Conservation (phyloP, 2,113 vertebrate genomes). For the Opisthocomus hoazin region DNA sequence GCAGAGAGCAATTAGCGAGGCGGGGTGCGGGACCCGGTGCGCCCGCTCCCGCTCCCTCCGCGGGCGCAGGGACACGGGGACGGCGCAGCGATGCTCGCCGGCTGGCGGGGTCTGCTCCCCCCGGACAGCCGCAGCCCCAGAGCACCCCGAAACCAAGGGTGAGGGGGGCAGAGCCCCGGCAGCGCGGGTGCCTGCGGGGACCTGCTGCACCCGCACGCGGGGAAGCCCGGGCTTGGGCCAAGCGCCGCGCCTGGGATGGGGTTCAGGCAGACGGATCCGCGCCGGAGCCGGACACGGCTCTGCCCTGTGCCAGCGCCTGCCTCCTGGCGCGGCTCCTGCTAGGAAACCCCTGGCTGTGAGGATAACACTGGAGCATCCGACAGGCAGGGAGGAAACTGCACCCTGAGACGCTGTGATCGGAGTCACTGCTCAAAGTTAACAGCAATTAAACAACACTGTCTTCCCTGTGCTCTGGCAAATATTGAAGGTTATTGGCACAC, state of each 20-base stretch:
- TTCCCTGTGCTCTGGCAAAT: constrained; percentile 7
- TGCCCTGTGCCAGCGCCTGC: too few relatives aligned
- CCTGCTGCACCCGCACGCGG: rapidly evolving
- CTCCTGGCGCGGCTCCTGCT: too few relatives aligned
- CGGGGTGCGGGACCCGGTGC: background rate
- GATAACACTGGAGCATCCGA: background rate
- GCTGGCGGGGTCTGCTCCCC: background rate
- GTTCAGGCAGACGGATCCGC: background rate
- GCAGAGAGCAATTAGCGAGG: constrained; percentile 30
- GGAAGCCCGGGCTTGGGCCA: background rate
- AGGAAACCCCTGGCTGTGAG: background rate
- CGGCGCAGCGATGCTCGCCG: rapidly evolving
- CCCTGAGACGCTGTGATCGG: background rate
- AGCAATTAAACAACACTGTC: background rate
- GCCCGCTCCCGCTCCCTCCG: background rate
- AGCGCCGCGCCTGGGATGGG: background rate
- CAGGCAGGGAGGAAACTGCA: background rate
- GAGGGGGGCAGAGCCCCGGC: background rate
- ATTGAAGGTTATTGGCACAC: constrained; percentile 46
- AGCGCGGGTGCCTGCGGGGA: rapidly evolving
- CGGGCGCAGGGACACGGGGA: rapidly evolving
- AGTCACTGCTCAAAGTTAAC: background rate
- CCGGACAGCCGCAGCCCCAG: rapidly evolving
- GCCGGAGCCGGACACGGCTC: too few relatives aligned
- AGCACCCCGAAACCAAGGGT: background rate